Evolutionary conservation across 2,888 invertebrate genomes (phyloP), one percentile per base, ranked within the genome.

Genomic region (Atherix ibis): DNA sequence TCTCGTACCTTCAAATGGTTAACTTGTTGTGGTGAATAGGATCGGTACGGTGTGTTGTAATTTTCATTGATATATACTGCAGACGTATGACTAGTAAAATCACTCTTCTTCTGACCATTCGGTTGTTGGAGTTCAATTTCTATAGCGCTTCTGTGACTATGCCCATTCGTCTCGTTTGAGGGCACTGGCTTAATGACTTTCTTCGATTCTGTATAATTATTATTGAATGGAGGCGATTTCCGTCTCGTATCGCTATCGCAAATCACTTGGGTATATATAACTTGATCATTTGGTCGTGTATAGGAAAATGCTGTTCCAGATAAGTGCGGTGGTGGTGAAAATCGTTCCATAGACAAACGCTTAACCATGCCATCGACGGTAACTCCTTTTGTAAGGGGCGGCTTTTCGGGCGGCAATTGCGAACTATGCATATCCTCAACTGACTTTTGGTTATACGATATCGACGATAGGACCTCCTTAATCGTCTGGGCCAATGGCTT

Each of bases 271-370:
- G 84, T 82, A 50, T 84, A 84, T 31, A 83, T 80, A 16, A 81
- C 70, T 42, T 71, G 67, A 47, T 68, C 64, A 45, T 68, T 66
- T 39, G 70, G 64, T 44, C 49, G 66, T 65, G 77, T 78, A 47
- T 85, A 85, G 1, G 84, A 85, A 58, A 85, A 85, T 18, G 82
- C 84, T 50, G 81, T 73, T 50, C 79, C 81, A 44, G 71, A 70
- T 50, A 81, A 79, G 43, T 71, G 70, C 2, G 77, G 73, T 29
- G 76, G 72, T 2, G 76, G 69, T 8, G 75, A 71, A 32, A 71
- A 65, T 44, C 73, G 72, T 45, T 81, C 81, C 58, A 72, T 73
- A 41, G 74, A 80, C 38, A 84, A 56, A 43, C 80, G 70, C 50
- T 74, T 76, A 18, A 83, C 77, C 67, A 84, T 74, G 38, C 73